A percentile compares a stretch with the other conserved stretches of the same genome.
Evolutionary conservation across 2,797 vertebrate species (phyloP).

Genomic region (Percopsis omiscomaycus): DNA sequence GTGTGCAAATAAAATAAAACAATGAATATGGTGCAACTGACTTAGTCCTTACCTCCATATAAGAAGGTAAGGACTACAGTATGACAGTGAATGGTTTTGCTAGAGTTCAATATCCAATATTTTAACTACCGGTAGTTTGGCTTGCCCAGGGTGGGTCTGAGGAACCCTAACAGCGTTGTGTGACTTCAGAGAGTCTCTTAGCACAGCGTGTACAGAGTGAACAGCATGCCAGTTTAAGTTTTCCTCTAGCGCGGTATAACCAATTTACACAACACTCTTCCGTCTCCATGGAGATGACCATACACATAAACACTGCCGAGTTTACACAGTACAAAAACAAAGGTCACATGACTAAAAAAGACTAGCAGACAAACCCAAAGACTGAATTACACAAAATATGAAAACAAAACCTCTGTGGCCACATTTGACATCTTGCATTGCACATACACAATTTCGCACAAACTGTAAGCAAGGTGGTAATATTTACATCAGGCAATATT

Average conservation of each 20-base stretch:
- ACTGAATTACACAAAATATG: too few species aligned
- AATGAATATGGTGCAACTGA: too few species aligned
- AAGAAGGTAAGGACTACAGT: too few species aligned
- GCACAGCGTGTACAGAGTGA: conserved; percentile 30
- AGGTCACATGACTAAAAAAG: conserved; percentile 70
- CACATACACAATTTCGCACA: conserved; percentile 16
- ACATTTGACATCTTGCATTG: conserved; percentile 18
- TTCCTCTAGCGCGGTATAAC: conserved; percentile 57
- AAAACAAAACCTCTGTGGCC: conserved; percentile 27
- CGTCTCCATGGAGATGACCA: conserved; percentile 69
- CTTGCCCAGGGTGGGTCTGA: neutral
- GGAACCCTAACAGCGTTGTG: conserved; percentile 25
- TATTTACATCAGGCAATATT: conserved; percentile 16
- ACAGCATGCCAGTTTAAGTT: conserved; percentile 51
- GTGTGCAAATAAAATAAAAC: too few species aligned
- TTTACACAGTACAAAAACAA: conserved; percentile 74
- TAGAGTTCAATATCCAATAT: neutral
- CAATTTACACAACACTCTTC: conserved; percentile 71
- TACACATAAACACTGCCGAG: conserved; percentile 71
- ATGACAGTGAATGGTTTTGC: neutral
- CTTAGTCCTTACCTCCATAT: too few species aligned
- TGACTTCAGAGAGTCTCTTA: conserved; percentile 36
- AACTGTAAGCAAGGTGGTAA: conserved; percentile 5
- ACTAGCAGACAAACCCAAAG: conserved; percentile 44
- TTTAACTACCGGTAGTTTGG: neutral